Evolutionary conservation across 2,888 invertebrate species (phyloP).

Genomic region (Morpho deidamia): DNA sequence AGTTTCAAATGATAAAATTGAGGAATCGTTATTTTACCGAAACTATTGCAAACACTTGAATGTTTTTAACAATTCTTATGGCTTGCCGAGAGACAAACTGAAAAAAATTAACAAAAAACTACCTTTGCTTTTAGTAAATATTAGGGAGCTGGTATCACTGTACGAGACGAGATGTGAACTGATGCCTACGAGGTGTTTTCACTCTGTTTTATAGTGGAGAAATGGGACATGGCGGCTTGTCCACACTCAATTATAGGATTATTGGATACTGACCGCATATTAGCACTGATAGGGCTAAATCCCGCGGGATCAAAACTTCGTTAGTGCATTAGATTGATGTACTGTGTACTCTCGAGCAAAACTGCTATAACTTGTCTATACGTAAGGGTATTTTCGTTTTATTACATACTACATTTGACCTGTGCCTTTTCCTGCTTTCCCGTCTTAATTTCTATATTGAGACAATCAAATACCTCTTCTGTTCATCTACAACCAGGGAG

Average conservation of each 20-base stretch:
- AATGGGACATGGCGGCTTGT: slow-evolving; percentile 35
- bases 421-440: not conserved
- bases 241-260: slow-evolving; percentile 67
- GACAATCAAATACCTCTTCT: no score
- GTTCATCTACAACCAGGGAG: no score
- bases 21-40: no score
- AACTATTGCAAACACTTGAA: no score
- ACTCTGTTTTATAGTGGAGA: slow-evolving; percentile 54
- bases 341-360: not conserved
- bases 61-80: no score
- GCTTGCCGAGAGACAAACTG: no score
- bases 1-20: no score
- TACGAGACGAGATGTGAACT: slow-evolving; percentile 45
- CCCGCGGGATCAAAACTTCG: slow-evolving; percentile 60
- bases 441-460: no score
- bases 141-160: slow-evolving; percentile 45
- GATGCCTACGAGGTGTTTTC: slow-evolving; percentile 42
- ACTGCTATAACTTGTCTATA: not conserved
- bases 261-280: slow-evolving; percentile 63
- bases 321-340: slow-evolving; percentile 42
- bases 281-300: slow-evolving; percentile 40
- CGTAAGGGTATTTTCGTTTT: not conserved
- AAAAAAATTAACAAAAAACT: slow-evolving; percentile 1
- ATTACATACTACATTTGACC: not conserved
- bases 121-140: slow-evolving; percentile 31